Base-by-base conservation (phyloP, 2,113 vertebrate species). In the Megaceryle maxima region DNA sequence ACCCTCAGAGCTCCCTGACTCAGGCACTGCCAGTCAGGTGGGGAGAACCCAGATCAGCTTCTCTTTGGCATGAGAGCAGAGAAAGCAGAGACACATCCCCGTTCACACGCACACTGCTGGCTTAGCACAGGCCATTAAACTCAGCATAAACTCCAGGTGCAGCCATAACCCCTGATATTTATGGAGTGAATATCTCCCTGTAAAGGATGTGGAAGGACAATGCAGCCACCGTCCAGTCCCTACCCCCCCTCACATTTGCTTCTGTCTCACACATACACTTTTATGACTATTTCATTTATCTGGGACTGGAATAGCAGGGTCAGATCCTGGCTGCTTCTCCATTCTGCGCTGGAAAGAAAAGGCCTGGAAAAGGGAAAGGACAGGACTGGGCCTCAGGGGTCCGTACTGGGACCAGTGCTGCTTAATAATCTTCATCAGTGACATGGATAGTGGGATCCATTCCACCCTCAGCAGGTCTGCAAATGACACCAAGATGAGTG, bases 31-130 rank as follows among this genome's bases (percentile, higher is more conserved):
- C 57, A 10, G 66, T 26, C 33, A 13, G 48, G 46, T 4, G n/a
- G 20, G 59, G 33, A 70, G 68, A 66, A 18, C 2, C 18, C 44
- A 35, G 79, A 60, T 4, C 0, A 66, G 29, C 26, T 80, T 77
- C 87, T 60, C 51, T 55, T 28, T 46, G 13, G 37, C 24, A 6
- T 25, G 43, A 20, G n/a, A 46, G 46, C 22, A 55, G 64, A 57
- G 48, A 12, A 20, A 22, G 48, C 48, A 50, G 48, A 60, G 1
- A 3, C 50, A 20, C 31, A 6, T 4, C 10, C 18, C 19, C 50
- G 3, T 41, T n/a, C 64, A n/a, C 41, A 35, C 4, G 1, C 31
- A 13, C 1, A 0, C 56, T 3, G 25, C 80, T 69, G 8, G 22
- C 70, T 46, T 48, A 62, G 83, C 64, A 26, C 67, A 53, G 46